Evolutionary conservation across 2,888 invertebrate genomes (phyloP), one percentile per base, ranked within the genome.

Genomic region (Phyto melanocephala): DNA sequence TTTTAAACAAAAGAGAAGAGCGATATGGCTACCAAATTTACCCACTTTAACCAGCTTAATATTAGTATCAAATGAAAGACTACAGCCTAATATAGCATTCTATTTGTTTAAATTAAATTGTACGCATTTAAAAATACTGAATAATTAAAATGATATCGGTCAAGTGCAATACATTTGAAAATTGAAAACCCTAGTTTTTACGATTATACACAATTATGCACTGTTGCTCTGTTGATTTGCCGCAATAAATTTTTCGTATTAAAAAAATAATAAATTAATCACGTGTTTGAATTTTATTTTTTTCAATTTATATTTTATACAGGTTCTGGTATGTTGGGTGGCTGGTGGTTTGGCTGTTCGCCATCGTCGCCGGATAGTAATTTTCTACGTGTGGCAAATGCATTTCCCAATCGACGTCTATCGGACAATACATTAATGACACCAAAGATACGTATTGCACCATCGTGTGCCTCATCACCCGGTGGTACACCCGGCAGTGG

Each of bases 351-450:
- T 89, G 95, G 96, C 54, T 95, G 94, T n/a, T 95, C 94, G 79
- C 95, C 95, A 24, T 95, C 96, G 13, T 95, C 95, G n/a, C 96
- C 95, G 85, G 96, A 95, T 89, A 95, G 94, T 90, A 97, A 97
- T 92, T 96, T 97, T 92, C 92, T 98, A 89, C 94, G 96, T 76
- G 97, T 98, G 37, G 94, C 94, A 81, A 95, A 92, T 89, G 95
- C 95, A 84, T 95, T 97, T 90, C 96, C 96, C 67, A 96, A 95
- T 89, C 94, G 97, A 70, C 95, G 98, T 67, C 93, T 97, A 72
- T 97, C 97, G 24, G 98, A 98, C 92, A 98, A 98, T 90, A 97
- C 97, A 60, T 92, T 97, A 88, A 96, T 97, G 95, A 96, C 96
- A 84, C 96, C 97, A 42, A 96, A 96, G 92, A 97, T 96, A 85